phyloP scores from a whole-genome alignment of 2,888 invertebrate species.

The Trachelus tabidus region DNA sequence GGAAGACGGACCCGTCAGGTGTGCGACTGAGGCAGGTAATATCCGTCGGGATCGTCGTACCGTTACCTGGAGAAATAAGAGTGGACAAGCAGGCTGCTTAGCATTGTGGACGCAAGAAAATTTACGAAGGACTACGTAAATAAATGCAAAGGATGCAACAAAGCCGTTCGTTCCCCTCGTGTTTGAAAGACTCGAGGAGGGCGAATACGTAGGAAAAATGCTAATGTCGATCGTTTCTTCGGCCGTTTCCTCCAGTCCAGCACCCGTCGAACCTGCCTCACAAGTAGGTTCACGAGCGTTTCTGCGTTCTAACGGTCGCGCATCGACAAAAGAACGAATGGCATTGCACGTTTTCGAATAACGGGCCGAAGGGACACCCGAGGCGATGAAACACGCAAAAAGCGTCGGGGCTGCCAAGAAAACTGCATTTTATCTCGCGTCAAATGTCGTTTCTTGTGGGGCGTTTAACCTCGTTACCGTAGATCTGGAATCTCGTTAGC shows the following conservation, averaged over 20 bases:
- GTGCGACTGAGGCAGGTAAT: not conserved
- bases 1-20: not conserved
- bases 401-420: not conserved
- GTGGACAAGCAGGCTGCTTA: not conserved
- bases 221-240: not conserved
- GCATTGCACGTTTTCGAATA: not conserved
- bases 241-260: not conserved
- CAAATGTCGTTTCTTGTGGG: slow-evolving; percentile 46
- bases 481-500: slow-evolving; percentile 40
- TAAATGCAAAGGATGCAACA: not conserved
- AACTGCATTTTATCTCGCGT: slow-evolving; percentile 44
- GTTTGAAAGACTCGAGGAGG: not conserved
- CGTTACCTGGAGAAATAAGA: not conserved
- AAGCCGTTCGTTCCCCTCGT: not conserved
- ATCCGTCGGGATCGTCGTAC: not conserved
- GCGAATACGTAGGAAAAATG: not conserved
- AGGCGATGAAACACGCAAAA: not conserved
- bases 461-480: slow-evolving; percentile 45
- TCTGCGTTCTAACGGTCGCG: not conserved
- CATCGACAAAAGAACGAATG: not conserved
- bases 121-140: not conserved
- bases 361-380: not conserved
- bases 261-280: not conserved
- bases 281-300: not conserved
- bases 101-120: not conserved